Conservation (phyloP, 2,797 vertebrate species). For the Sebastes hopkinsi region DNA sequence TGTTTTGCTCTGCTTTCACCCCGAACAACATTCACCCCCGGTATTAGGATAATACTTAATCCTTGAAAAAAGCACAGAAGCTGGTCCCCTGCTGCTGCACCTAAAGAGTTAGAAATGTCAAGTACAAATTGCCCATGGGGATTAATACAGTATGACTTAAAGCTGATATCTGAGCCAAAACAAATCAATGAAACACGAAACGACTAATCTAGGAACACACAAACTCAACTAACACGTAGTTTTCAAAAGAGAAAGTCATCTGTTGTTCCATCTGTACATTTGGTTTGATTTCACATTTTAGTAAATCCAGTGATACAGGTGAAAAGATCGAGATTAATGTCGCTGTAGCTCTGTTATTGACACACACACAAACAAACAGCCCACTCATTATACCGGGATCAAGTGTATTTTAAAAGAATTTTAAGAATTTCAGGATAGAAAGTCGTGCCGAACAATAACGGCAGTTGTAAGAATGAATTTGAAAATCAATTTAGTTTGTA, state of each 20-base stretch:
- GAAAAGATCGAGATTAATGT: background rate
- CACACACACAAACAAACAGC: background rate
- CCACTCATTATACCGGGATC: background rate
- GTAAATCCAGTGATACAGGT: background rate
- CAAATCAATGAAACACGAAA: background rate
- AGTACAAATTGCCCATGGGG: background rate
- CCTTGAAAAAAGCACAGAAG: constrained; percentile 1
- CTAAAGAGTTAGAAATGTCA: background rate
- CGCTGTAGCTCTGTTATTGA: background rate
- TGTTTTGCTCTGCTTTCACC: background rate
- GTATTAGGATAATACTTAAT: background rate
- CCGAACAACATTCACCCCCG: background rate
- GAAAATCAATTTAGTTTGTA: background rate
- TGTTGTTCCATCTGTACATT: background rate
- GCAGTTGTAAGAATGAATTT: background rate
- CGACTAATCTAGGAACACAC: background rate
- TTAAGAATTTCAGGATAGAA: background rate
- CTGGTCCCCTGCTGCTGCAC: background rate
- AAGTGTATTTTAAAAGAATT: background rate
- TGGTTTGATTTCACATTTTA: background rate
- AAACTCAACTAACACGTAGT: background rate
- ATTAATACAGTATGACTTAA: background rate
- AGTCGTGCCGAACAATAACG: background rate
- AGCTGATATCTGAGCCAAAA: background rate
- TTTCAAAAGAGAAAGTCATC: background rate